phyloP scores from a whole-genome alignment of 2,113 vertebrate species.

The Podarcis muralis region DNA sequence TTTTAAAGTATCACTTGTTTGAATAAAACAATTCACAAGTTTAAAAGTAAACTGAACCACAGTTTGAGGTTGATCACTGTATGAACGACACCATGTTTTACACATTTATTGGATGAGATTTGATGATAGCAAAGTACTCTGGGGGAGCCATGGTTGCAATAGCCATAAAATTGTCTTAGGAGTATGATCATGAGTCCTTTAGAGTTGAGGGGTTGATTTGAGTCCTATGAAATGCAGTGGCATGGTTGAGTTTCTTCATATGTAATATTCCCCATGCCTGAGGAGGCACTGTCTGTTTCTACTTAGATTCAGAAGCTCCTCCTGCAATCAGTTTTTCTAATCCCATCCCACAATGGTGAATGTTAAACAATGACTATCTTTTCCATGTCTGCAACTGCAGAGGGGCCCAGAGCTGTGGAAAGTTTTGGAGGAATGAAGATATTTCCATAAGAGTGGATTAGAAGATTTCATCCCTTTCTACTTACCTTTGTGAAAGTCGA shows the following conservation, averaged over 20 bases:
- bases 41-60: not conserved
- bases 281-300: not conserved
- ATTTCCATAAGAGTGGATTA: not conserved
- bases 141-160: not conserved
- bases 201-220: not conserved
- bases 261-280: not conserved
- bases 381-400: not conserved
- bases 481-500: not conserved
- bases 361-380: not conserved
- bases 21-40: not conserved
- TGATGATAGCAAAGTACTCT: not conserved
- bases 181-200: not conserved
- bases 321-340: not conserved
- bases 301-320: not conserved
- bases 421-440: not conserved
- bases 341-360: not conserved
- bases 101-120: not conserved
- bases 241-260: not conserved
- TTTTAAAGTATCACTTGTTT: slow-evolving; percentile 5
- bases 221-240: not conserved
- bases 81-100: not conserved
- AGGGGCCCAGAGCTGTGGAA: not conserved
- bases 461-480: not conserved
- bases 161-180: not conserved
- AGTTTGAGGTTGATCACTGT: slow-evolving; percentile 15